These are phyloP conservation scores for Danaus chrysippus DNA, from an alignment of 2,888 invertebrate genomes.

Conservation along the genomic window DNA sequence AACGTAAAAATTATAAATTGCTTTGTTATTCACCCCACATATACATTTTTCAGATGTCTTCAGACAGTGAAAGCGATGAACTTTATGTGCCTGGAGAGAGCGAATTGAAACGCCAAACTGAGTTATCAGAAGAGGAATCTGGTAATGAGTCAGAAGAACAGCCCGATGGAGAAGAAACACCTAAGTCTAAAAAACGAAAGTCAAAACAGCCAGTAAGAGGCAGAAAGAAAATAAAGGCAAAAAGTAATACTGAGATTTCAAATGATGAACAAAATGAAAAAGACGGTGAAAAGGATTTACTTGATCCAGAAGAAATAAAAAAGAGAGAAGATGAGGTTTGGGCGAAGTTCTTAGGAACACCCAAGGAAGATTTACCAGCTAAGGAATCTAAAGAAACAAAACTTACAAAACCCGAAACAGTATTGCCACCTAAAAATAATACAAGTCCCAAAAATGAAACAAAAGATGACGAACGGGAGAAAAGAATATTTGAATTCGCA, in stretches of 20 bases:
- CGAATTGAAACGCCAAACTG: slow-evolving; percentile 48
- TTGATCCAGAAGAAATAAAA: slow-evolving; percentile 82
- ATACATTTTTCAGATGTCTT: slow-evolving; percentile 66
- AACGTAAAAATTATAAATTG: slow-evolving; percentile 8
- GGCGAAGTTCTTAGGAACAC: slow-evolving; percentile 88
- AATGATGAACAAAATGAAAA: slow-evolving; percentile 44
- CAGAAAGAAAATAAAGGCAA: slow-evolving; percentile 52
- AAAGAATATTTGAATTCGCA: slow-evolving; percentile 90
- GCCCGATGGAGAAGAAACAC: slow-evolving; percentile 70
- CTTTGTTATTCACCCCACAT: not conserved
- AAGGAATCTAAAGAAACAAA: slow-evolving; percentile 34
- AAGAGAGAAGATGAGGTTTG: slow-evolving; percentile 87
- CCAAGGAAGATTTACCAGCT: slow-evolving; percentile 56
- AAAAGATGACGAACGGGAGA: slow-evolving; percentile 76
- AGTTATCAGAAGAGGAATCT: slow-evolving; percentile 83
- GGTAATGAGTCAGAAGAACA: slow-evolving; percentile 79
- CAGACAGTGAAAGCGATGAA: slow-evolving; percentile 88
- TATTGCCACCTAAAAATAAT: slow-evolving; percentile 19
- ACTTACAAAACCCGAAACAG: slow-evolving; percentile 23
- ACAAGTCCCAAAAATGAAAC: slow-evolving; percentile 13
- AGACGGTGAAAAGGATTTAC: slow-evolving; percentile 41
- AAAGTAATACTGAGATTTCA: slow-evolving; percentile 36
- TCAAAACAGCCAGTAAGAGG: slow-evolving; percentile 38
- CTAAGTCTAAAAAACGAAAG: slow-evolving; percentile 60
- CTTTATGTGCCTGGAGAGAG: slow-evolving; percentile 85